A percentile compares a stretch with the other conserved stretches of the same genome.
Evolutionary conservation across 2,888 invertebrate species (phyloP).

Genomic region (Troides aeacus): DNA sequence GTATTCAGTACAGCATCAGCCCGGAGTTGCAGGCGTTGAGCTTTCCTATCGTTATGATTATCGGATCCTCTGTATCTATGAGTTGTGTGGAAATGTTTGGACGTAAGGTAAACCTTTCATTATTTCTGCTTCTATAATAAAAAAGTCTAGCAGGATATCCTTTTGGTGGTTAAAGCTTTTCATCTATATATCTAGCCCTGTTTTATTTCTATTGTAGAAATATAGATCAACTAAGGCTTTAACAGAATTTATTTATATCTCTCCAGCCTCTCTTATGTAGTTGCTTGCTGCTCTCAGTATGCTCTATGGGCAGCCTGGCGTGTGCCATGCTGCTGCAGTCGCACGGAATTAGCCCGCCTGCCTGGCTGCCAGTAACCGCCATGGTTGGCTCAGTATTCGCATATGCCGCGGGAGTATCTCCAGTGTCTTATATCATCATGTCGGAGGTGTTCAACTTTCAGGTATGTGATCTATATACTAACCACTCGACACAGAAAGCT

Average conservation of each 20-base stretch:
- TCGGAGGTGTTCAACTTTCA: conserved; percentile 57
- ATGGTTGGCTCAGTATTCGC: conserved; percentile 42
- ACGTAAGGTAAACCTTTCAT: conserved; percentile 52
- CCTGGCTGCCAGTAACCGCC: conserved; percentile 45
- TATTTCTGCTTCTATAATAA: too few species aligned
- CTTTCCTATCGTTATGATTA: conserved; percentile 60
- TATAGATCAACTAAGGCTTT: too few species aligned
- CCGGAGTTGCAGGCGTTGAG: conserved; percentile 59
- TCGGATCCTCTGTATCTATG: conserved; percentile 55
- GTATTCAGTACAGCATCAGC: conserved; percentile 50
- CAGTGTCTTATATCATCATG: conserved; percentile 51
- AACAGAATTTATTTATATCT: too few species aligned
- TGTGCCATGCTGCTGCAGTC: conserved; percentile 42
- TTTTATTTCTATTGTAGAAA: too few species aligned
- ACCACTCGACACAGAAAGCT: too few species aligned
- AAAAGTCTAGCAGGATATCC: too few species aligned
- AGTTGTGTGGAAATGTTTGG: conserved; percentile 57
- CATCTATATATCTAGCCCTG: too few species aligned
- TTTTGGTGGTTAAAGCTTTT: too few species aligned
- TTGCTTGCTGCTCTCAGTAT: conserved; percentile 36
- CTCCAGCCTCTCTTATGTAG: conserved; percentile 43
- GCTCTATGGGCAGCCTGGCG: conserved; percentile 41
- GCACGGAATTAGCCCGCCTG: conserved; percentile 39
- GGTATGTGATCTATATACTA: conserved; percentile 33
- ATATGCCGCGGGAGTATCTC: conserved; percentile 47